phyloP scores from a whole-genome alignment of 2,888 invertebrate genomes.

The Tridacna crocea region DNA sequence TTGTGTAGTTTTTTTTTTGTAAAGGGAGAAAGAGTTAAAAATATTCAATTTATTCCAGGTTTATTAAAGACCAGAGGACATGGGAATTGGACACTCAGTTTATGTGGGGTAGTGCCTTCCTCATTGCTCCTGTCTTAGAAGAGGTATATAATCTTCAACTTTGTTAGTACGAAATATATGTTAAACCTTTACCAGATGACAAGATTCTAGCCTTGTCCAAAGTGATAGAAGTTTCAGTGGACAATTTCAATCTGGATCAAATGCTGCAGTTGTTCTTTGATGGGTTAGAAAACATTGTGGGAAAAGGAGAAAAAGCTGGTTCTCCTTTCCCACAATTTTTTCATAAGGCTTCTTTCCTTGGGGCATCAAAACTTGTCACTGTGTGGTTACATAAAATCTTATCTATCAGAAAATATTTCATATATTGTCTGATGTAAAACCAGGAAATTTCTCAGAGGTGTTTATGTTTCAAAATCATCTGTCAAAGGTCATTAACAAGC shows the following conservation, averaged over 20 bases:
- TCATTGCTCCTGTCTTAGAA: slow-evolving; percentile 83
- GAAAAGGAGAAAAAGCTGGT: background rate
- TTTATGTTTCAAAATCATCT: too few species aligned
- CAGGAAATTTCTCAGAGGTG: too few species aligned
- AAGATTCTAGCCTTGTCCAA: background rate
- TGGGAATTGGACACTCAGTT: slow-evolving; percentile 80
- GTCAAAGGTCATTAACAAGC: too few species aligned
- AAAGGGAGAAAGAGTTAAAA: too few species aligned
- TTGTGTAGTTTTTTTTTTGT: background rate
- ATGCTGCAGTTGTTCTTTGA: background rate
- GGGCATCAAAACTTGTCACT: too few species aligned
- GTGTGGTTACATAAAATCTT: too few species aligned
- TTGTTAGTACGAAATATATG: too few species aligned
- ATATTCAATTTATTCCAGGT: slow-evolving; percentile 61
- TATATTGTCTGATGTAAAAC: too few species aligned
- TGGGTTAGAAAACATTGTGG: background rate
- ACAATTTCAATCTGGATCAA: background rate
- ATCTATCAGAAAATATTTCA: too few species aligned
- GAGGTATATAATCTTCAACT: slow-evolving; percentile 25
- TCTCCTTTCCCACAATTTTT: background rate
- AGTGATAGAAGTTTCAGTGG: background rate
- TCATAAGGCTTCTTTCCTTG: background rate
- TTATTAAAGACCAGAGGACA: slow-evolving; percentile 71
- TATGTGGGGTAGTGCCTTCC: slow-evolving; percentile 84
- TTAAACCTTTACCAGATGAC: background rate